phyloP scores from a whole-genome alignment of 2,113 vertebrate genomes.

The Ancistrus triradiatus region DNA sequence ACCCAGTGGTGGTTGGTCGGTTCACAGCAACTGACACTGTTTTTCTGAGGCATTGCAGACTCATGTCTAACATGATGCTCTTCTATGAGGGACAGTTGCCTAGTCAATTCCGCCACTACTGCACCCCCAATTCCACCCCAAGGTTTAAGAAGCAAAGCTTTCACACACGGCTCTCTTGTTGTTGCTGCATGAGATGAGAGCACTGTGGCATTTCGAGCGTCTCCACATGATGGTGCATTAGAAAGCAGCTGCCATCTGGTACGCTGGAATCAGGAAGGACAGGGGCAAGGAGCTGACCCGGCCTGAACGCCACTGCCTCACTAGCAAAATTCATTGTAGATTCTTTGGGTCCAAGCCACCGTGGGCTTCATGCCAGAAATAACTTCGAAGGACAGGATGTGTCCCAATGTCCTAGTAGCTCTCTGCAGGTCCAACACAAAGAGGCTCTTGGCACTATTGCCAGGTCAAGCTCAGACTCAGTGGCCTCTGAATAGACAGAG shows the following conservation, averaged over 20 bases:
- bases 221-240: conserved; percentile 75
- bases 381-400: conserved; percentile 60
- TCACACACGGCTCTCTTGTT: conserved; percentile 77
- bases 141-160: conserved; percentile 75
- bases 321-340: conserved; percentile 64
- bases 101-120: conserved; percentile 78
- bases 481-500: conserved; percentile 97
- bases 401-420: conserved; percentile 79
- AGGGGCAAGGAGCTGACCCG: conserved; percentile 88
- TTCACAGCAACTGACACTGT: conserved; percentile 87
- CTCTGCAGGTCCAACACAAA: conserved; percentile 99
- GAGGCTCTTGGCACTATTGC: conserved; percentile 94
- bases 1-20: conserved; percentile 85
- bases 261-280: conserved; percentile 97
- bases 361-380: conserved; percentile 43
- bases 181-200: conserved; percentile 96
- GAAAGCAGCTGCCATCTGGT: conserved; percentile 96
- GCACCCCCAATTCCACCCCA: conserved; percentile 51
- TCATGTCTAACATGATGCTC: conserved; percentile 68
- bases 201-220: conserved; percentile 98
- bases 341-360: conserved; percentile 80
- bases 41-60: conserved; percentile 81
- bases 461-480: conserved; percentile 89
- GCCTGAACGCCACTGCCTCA: conserved; percentile 80
- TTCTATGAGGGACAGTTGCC: conserved; percentile 86